Evolutionary conservation across 2,113 vertebrate species (phyloP), one percentile per base, ranked within the genome.

Genomic region (Pleuronectes platessa): DNA sequence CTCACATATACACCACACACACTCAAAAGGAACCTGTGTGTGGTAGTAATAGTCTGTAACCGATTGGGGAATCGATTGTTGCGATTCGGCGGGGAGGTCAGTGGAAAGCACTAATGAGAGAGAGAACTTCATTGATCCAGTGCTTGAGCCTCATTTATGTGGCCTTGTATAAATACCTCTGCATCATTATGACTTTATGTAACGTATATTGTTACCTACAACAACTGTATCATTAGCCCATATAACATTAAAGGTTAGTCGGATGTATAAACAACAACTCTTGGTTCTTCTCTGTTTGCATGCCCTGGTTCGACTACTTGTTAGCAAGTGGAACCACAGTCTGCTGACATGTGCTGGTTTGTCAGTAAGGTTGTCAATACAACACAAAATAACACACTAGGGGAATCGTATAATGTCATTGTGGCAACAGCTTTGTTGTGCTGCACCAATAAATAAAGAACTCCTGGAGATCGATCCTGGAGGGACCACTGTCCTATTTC

Each of bases 81-180:
- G 67, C 13, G 0, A 70, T 78, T 69, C 60, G 47, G n/a, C 53
- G 14, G 23, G 71, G 10, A 65, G 27, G 55, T 73, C 9, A 62
- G 56, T 55, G 78, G 45, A 61, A 86, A 74, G 56, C 64, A 42
- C 58, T 81, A 88, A 86, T 90, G 76, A 90, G 68, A 24, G 47
- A 35, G 71, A 78, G 53, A 70, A 68, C 20, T 64, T 68, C 53
- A 82, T 64, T 61, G 67, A 83, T 82, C 49, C 14, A 23, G 45
- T 31, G 55, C 62, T 59, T 53, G 14, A 69, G 35, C 40, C 64
- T 61, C 20, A 35, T 64, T 79, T 69, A 68, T 45, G 47, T 61
- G 40, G 31, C 27, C 5, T 31, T 24, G 51, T 60, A 14, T 3
- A 68, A 61, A 20, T 40, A 6, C 13, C 47, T 47, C 18, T 35